A percentile compares a stretch with the other conserved stretches of the same genome.
Conservation (phyloP, 2,113 vertebrate species). For the Catharus minimus region DNA sequence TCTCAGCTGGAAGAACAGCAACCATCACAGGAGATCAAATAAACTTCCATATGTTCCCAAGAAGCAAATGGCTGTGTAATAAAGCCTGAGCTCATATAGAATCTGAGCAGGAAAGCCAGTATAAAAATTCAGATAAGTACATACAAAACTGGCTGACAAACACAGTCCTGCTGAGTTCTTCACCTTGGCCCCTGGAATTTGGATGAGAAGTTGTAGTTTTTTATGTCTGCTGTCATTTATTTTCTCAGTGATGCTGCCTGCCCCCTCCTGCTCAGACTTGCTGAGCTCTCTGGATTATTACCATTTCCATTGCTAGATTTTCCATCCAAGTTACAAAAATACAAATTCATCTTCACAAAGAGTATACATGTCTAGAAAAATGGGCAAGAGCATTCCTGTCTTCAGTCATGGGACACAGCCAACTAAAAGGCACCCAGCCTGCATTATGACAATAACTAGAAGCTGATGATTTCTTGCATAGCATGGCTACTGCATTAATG, state of each 20-base stretch:
- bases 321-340: neutral
- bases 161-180: neutral
- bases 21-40: neutral
- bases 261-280: neutral
- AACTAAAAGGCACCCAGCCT: neutral
- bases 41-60: neutral
- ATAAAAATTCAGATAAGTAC: neutral
- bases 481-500: neutral
- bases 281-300: neutral
- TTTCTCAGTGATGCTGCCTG: neutral
- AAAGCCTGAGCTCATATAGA: neutral
- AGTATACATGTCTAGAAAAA: neutral
- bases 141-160: neutral
- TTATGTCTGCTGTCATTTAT: neutral
- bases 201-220: neutral
- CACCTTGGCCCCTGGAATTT: neutral
- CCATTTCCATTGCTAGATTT: neutral
- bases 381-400: neutral
- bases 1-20: neutral
- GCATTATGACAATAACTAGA: neutral
- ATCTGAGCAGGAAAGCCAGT: neutral
- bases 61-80: neutral
- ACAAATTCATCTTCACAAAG: neutral
- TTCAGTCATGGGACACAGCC: neutral
- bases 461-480: neutral